Evolutionary conservation across 1,140 invertebrate species (phyloP).

Genomic region (Trinorchestia longiramus): DNA sequence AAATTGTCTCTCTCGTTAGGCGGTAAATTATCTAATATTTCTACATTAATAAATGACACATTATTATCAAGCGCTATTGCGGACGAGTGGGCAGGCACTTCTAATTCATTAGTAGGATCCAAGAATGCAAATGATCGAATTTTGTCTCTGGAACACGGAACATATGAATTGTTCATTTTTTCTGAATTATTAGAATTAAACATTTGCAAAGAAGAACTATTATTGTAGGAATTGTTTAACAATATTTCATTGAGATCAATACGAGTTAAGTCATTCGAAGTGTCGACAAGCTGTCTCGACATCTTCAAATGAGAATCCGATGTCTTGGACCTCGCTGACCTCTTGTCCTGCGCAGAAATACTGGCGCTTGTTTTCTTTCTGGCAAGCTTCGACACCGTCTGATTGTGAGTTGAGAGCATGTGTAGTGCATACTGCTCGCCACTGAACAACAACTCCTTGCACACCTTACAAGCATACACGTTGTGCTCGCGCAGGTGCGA

Average conservation of each 20-base stretch:
- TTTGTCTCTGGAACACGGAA: slow-evolving; percentile 58
- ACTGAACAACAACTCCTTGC: slow-evolving; percentile 56
- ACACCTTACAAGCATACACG: slow-evolving; percentile 60
- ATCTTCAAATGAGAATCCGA: slow-evolving; percentile 38
- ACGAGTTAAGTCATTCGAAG: slow-evolving; percentile 57
- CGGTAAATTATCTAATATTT: slow-evolving; percentile 57
- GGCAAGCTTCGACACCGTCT: slow-evolving; percentile 53
- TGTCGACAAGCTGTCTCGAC: slow-evolving; percentile 51
- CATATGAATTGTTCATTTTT: slow-evolving; percentile 59
- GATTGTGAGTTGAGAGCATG: slow-evolving; percentile 58
- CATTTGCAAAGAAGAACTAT: slow-evolving; percentile 59
- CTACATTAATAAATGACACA: slow-evolving; percentile 62
- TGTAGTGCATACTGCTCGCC: slow-evolving; percentile 54
- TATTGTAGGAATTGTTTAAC: slow-evolving; percentile 60
- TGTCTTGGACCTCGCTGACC: slow-evolving; percentile 19
- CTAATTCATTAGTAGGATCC: slow-evolving; percentile 53
- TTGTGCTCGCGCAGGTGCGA: slow-evolving; percentile 63
- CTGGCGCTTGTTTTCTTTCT: slow-evolving; percentile 54
- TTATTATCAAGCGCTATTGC: slow-evolving; percentile 56
- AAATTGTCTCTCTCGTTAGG: not conserved
- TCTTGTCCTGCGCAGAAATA: slow-evolving; percentile 51
- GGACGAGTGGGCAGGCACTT: not conserved
- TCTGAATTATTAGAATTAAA: slow-evolving; percentile 58
- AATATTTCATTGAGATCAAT: slow-evolving; percentile 64
- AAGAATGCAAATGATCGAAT: slow-evolving; percentile 61